A percentile compares a stretch with the other conserved stretches of the same genome.
These are phyloP conservation scores for Phaedon cochleariae DNA, from an alignment of 2,888 invertebrate species.

Conservation along the genomic window DNA sequence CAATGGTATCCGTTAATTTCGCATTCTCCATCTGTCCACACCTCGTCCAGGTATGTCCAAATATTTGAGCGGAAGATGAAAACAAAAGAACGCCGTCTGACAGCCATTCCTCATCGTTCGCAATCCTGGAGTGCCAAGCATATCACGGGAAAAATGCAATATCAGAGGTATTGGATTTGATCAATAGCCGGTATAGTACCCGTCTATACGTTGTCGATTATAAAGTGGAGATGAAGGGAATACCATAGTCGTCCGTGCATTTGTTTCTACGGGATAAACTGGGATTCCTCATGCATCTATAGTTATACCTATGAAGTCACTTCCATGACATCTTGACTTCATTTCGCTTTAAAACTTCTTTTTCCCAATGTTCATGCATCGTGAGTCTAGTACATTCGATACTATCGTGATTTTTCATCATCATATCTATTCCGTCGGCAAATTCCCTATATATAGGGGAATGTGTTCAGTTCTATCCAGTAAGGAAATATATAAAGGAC, in stretches of 20 bases:
- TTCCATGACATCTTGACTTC: too few relatives aligned
- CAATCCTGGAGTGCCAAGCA: slow-evolving; percentile 54
- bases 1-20: slow-evolving; percentile 23
- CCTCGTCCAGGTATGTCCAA: slow-evolving; percentile 30
- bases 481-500: too few relatives aligned
- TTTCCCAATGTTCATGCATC: too few relatives aligned
- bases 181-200: slow-evolving; percentile 56
- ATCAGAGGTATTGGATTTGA: slow-evolving; percentile 58
- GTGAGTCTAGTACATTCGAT: too few relatives aligned
- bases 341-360: too few relatives aligned
- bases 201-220: slow-evolving; percentile 24
- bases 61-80: slow-evolving; percentile 44
- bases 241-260: slow-evolving; percentile 14
- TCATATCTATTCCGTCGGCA: too few relatives aligned
- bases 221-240: not conserved
- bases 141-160: slow-evolving; percentile 60
- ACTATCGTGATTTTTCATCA: too few relatives aligned
- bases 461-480: too few relatives aligned
- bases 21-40: slow-evolving; percentile 16
- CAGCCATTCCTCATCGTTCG: slow-evolving; percentile 59
- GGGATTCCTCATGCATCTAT: too few relatives aligned
- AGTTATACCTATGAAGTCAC: too few relatives aligned
- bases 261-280: slow-evolving; percentile 19
- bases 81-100: slow-evolving; percentile 56
- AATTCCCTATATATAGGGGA: too few relatives aligned